Conservation (phyloP, 2,888 invertebrate genomes). For the Cecidostiba fungosa region DNA sequence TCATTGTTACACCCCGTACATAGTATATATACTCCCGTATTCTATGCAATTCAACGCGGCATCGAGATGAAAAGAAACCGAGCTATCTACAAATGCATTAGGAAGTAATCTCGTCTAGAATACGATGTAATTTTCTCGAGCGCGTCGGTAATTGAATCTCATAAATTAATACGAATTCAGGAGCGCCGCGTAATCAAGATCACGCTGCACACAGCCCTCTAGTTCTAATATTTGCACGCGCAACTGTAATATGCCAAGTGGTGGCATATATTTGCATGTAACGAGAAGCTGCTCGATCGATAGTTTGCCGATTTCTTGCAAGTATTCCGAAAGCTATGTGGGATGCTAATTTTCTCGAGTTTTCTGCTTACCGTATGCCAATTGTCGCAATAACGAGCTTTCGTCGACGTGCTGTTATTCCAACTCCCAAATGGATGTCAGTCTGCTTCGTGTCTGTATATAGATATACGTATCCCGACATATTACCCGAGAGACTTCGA, state of each 20-base stretch:
- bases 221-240: neutral
- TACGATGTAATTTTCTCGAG: neutral
- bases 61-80: neutral
- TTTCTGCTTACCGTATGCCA: too few species aligned
- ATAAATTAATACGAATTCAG: neutral
- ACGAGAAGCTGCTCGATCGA: neutral
- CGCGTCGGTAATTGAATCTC: neutral
- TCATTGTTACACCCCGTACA: neutral
- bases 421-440: neutral
- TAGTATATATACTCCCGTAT: neutral
- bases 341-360: neutral
- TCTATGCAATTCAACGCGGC: neutral
- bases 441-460: neutral
- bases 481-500: neutral
- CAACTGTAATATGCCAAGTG: neutral
- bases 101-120: too few species aligned
- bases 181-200: neutral
- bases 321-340: neutral
- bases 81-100: too few species aligned
- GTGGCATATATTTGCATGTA: neutral
- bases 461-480: neutral
- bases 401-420: neutral
- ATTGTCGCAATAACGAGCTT: neutral
- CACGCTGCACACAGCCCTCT: neutral
- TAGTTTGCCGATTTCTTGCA: neutral